These are phyloP conservation scores for Myrmecophaga tridactyla DNA, from an alignment of 2,113 vertebrate species.

Conservation along the genomic window DNA sequence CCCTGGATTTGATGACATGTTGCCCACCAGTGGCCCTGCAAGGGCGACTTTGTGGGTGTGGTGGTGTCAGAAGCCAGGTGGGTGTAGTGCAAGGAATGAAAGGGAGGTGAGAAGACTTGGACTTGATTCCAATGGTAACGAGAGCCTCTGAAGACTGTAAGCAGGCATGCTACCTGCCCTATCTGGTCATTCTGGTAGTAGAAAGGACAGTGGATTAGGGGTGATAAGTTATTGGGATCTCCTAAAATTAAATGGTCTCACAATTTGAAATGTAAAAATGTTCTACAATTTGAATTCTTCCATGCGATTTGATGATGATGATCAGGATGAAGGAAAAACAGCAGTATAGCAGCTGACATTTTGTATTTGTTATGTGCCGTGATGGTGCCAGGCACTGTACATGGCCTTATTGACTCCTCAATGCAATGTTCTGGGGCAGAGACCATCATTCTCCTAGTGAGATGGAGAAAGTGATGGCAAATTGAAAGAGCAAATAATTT, in stretches of 20 bases:
- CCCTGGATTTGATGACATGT: too few relatives aligned
- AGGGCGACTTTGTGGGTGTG: neutral
- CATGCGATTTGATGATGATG: neutral
- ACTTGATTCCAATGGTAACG: neutral
- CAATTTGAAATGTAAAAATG: neutral
- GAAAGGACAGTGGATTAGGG: neutral
- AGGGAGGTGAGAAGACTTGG: neutral
- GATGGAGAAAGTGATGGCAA: neutral
- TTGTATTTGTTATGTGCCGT: neutral
- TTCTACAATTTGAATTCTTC: neutral
- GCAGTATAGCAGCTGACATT: accelerated
- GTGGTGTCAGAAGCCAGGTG: neutral
- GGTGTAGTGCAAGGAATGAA: neutral
- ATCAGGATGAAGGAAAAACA: neutral
- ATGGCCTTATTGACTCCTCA: neutral
- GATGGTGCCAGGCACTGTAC: neutral
- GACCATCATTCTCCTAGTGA: neutral
- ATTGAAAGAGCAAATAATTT: neutral
- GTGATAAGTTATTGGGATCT: neutral
- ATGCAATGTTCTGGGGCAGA: neutral
- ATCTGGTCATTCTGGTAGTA: neutral
- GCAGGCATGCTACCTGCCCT: neutral
- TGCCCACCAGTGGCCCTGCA: neutral
- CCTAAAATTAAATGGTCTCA: neutral
- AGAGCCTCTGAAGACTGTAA: neutral